Percentiles rank a stretch among this genome's conserved stretches.
phyloP scores from a whole-genome alignment of 2,113 vertebrate genomes.

The Campylomormyrus tamandua region DNA sequence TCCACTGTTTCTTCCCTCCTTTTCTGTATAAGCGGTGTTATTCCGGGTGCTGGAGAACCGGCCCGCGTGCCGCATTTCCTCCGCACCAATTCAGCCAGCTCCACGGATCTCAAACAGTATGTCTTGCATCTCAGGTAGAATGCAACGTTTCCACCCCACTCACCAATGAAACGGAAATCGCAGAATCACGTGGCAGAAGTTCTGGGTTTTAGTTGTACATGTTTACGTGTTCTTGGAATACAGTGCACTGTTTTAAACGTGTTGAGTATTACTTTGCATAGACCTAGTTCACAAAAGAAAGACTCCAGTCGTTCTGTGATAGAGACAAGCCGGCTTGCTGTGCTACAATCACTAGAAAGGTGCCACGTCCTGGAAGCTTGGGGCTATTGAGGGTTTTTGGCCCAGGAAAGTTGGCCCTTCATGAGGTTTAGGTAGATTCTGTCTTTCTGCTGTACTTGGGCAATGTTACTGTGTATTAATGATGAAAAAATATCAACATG shows the following conservation, averaged over 20 bases:
- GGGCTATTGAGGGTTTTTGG: slow-evolving; percentile 43
- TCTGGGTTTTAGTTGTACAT: slow-evolving; percentile 59
- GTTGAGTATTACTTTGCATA: slow-evolving; percentile 63
- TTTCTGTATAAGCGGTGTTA: background rate
- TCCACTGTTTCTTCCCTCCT: background rate
- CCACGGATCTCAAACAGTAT: slow-evolving; percentile 65
- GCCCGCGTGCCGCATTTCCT: background rate
- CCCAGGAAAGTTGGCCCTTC: slow-evolving; percentile 41
- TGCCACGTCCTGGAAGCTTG: slow-evolving; percentile 49
- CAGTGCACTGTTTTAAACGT: slow-evolving; percentile 65
- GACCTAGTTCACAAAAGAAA: slow-evolving; percentile 60
- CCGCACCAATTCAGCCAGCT: slow-evolving; percentile 48
- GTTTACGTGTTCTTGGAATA: slow-evolving; percentile 59
- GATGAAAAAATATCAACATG: slow-evolving; percentile 54
- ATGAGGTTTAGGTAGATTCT: slow-evolving; percentile 47
- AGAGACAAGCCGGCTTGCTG: slow-evolving; percentile 34
- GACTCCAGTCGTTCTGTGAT: slow-evolving; percentile 60
- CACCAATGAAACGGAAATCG: slow-evolving; percentile 41
- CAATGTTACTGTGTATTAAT: slow-evolving; percentile 59
- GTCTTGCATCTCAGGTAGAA: slow-evolving; percentile 74
- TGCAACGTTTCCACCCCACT: slow-evolving; percentile 53
- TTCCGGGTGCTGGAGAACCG: background rate
- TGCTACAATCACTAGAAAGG: slow-evolving; percentile 29
- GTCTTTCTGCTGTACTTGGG: slow-evolving; percentile 51
- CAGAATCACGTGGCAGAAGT: slow-evolving; percentile 31